Base-by-base conservation (phyloP, 2,797 vertebrate species). In the Centropyge bicolor region DNA sequence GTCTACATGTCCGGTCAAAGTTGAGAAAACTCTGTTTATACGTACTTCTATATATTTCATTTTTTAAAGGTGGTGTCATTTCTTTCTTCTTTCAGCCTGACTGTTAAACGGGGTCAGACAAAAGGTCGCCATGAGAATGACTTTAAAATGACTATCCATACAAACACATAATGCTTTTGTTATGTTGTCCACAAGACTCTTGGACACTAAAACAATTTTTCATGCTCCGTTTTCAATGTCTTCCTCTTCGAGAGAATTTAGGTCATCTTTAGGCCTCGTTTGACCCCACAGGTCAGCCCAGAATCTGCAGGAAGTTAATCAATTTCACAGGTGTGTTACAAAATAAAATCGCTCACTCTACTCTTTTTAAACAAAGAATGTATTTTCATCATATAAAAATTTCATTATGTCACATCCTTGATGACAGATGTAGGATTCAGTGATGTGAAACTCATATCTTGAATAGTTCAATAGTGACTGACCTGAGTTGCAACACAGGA, bases 61-160 rank as follows among this genome's bases (percentile, higher is more conserved):
- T 11, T 8, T 46, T 45, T 36, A 57, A 22, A 0, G 48, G 2
- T 40, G 1, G 2, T 41, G 14, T 49, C 11, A 4, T 22, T 45
- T 43, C n/a, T 36, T 14, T 40, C 3, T 11, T 31, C 10, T 2
- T 43, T 8, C 9, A 17, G 14, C 22, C 1, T 8, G 14, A 40
- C 40, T 46, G 49, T 70, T 43, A 64, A 65, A n/a, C 38, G 14
- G 12, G 13, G 5, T 51, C 35, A 24, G n/a, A 65, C 12, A 22
- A 40, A 64, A 35, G 27, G n/a, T 61, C 8, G 17, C 31, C 40
- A 36, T 40, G 16, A 9, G 4, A 67, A 70, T 46, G 16, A 38
- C 38, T 60, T n/a, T 46, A 7, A 69, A 35, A 22, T 49, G 17
- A 71, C 63, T 51, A 54, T 71, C 60, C 62, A 71, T 13, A 27